phyloP scores from a whole-genome alignment of 2,113 vertebrate species.

The Parus major region DNA sequence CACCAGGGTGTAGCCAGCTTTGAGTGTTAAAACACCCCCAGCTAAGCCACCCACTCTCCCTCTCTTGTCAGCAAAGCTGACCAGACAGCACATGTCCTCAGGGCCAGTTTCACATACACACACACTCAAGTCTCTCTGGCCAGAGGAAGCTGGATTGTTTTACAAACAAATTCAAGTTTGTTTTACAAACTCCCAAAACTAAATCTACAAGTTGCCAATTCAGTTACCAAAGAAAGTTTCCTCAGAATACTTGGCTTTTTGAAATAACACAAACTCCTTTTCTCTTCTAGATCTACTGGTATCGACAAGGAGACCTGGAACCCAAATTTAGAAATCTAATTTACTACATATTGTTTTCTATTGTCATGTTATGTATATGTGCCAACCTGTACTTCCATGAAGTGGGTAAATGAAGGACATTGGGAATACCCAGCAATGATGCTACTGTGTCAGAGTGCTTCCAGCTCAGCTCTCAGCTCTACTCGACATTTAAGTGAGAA shows the following conservation, averaged over 20 bases:
- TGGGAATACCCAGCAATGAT: not conserved
- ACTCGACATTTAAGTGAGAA: not conserved
- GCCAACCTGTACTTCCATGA: constrained; percentile 98
- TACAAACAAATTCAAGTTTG: not conserved
- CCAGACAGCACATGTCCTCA: not conserved
- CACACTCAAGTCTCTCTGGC: not conserved
- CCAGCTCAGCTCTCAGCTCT: constrained; percentile 39
- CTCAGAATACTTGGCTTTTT: not conserved
- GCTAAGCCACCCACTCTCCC: not conserved
- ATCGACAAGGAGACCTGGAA: constrained; percentile 96
- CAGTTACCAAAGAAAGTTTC: not conserved
- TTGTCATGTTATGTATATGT: constrained; percentile 96
- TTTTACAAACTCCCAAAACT: not conserved
- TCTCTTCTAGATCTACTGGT: constrained; percentile 90
- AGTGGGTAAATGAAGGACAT: constrained; percentile 79
- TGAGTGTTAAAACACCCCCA: not conserved
- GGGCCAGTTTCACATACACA: not conserved
- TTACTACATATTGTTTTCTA: constrained; percentile 93
- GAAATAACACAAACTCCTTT: not conserved
- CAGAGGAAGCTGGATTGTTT: not conserved
- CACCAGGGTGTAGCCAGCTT: not conserved
- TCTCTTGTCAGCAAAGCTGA: not conserved
- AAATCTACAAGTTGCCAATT: not conserved
- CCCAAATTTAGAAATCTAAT: constrained; percentile 97
- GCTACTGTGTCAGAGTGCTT: constrained; percentile 29